Conservation (phyloP, 2,888 invertebrate species). For the Tipula unca region DNA sequence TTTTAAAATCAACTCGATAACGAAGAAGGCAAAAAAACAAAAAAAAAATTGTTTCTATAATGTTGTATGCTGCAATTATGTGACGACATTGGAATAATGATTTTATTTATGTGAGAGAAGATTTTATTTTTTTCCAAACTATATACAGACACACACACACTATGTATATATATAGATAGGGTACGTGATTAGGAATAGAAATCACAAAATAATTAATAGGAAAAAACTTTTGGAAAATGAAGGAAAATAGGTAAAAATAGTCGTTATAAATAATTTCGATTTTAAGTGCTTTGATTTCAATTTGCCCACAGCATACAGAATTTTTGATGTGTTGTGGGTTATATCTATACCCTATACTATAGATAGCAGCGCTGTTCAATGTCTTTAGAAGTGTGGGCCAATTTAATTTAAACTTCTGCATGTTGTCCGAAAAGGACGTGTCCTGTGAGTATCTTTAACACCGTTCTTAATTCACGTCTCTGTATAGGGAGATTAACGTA, state of each 20-base stretch:
- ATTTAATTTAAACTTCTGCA: too few relatives aligned
- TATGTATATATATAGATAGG: too few relatives aligned
- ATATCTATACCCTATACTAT: background rate
- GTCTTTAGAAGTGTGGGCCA: too few relatives aligned
- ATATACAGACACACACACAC: too few relatives aligned
- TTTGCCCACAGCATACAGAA: background rate
- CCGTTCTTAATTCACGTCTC: too few relatives aligned
- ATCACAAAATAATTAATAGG: background rate
- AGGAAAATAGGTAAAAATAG: background rate
- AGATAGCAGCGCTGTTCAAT: too few relatives aligned
- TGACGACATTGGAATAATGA: background rate
- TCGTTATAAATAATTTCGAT: background rate
- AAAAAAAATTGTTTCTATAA: background rate
- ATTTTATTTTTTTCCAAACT: background rate
- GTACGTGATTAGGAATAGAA: background rate
- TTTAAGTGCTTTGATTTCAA: slow-evolving; percentile 8
- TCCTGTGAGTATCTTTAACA: too few relatives aligned
- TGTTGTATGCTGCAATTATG: slow-evolving; percentile 14
- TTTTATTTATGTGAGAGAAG: background rate
- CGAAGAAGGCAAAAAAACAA: background rate
- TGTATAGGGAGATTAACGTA: too few relatives aligned
- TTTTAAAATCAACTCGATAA: background rate
- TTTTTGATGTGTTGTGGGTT: background rate
- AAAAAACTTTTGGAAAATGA: background rate
- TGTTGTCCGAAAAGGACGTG: too few relatives aligned